phyloP scores from a whole-genome alignment of 2,888 invertebrate species.

The Smittia sp. region DNA sequence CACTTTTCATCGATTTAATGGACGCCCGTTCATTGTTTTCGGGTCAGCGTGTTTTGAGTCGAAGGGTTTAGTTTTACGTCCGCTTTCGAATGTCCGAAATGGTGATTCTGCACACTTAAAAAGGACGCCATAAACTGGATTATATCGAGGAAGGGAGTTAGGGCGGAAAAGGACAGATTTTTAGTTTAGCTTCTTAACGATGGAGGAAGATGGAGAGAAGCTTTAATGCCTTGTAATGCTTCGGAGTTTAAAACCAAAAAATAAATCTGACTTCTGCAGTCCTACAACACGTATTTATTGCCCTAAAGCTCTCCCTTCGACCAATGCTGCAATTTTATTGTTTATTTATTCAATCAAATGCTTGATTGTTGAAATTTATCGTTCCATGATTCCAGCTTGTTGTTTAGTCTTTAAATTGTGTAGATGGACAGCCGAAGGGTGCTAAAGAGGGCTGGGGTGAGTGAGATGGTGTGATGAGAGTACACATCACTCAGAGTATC shows the following conservation, averaged over 20 bases:
- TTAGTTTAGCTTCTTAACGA: background rate
- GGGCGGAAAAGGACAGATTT: slow-evolving; percentile 6
- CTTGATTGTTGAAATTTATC: slow-evolving; percentile 17
- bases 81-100: background rate
- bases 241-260: background rate
- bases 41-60: slow-evolving; percentile 1
- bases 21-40: background rate
- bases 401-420: slow-evolving; percentile 14
- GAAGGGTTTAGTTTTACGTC: slow-evolving; percentile 13
- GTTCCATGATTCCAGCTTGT: background rate
- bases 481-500: background rate
- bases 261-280: slow-evolving; percentile 21
- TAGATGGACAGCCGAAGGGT: slow-evolving; percentile 14
- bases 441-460: background rate
- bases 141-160: background rate
- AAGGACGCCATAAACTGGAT: slow-evolving; percentile 22
- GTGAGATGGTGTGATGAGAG: background rate
- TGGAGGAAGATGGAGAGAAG: background rate
- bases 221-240: slow-evolving; percentile 12
- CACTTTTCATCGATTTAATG: slow-evolving; percentile 5
- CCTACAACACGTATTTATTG: background rate
- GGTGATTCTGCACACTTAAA: slow-evolving; percentile 13
- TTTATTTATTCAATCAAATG: slow-evolving; percentile 25
- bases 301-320: background rate
- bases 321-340: background rate